Percentiles rank a stretch among this genome's conserved stretches.
These are phyloP conservation scores for Columba guinea DNA, from an alignment of 2,797 vertebrate genomes.

Conservation along the genomic window DNA sequence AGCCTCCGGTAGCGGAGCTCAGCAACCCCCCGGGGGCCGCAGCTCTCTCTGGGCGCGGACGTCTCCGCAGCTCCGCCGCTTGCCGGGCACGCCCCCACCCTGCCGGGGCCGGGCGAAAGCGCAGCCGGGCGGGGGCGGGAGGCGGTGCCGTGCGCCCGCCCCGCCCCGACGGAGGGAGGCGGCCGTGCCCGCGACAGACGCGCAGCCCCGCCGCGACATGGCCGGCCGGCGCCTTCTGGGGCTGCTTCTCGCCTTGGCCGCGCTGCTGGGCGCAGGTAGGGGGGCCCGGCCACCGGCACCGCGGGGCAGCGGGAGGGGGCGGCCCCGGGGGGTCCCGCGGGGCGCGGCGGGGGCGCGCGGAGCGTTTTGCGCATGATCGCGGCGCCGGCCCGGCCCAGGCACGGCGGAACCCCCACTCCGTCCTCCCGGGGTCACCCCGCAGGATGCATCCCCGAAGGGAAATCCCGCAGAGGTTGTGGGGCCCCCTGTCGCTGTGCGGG, in stretches of 20 bases:
- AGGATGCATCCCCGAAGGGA: neutral
- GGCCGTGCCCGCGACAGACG: neutral
- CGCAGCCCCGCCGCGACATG: neutral
- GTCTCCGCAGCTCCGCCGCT: neutral
- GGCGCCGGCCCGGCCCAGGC: neutral
- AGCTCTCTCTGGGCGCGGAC: no score
- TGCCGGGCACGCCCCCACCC: neutral
- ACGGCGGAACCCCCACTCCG: neutral
- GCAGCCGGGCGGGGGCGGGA: neutral
- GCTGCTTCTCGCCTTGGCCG: neutral
- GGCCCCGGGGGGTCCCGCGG: neutral
- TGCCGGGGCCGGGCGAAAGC: neutral
- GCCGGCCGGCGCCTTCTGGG: neutral
- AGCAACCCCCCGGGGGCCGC: accelerated
- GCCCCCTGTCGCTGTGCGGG: accelerated
- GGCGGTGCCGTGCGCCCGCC: neutral
- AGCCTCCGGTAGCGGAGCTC: neutral
- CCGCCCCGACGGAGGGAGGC: neutral
- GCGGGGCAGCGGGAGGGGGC: neutral
- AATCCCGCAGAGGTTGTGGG: accelerated
- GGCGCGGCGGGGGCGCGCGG: neutral
- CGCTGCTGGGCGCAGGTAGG: slow-evolving; percentile 30
- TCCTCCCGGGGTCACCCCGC: neutral
- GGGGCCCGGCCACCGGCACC: neutral
- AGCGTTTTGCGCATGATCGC: neutral